Conservation (phyloP, 2,797 vertebrate genomes). For the Anguilla obscura region DNA sequence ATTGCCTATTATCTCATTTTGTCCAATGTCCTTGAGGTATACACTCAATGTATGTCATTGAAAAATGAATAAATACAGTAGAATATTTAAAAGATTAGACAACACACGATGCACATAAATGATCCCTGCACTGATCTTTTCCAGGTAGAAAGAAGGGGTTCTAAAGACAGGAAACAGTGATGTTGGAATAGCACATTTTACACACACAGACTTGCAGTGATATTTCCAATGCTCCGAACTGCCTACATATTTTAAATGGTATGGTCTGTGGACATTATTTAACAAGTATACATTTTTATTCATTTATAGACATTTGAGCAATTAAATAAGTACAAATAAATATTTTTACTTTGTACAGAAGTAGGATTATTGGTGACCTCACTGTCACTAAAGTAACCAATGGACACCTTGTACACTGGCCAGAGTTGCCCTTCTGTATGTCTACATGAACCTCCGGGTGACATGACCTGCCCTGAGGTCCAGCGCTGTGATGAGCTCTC, state of each 20-base stretch:
- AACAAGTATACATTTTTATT: not conserved
- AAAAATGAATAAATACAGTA: constrained; percentile 5
- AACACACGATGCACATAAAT: not conserved
- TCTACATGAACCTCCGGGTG: not conserved
- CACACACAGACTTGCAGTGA: not conserved
- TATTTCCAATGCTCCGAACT: not conserved
- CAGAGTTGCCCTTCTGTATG: not conserved
- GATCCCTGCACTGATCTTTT: not conserved
- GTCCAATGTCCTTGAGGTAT: constrained; percentile 2
- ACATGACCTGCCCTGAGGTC: constrained; percentile 3
- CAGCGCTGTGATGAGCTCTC: not conserved
- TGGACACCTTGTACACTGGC: not conserved
- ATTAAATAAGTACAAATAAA: not conserved
- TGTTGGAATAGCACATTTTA: not conserved
- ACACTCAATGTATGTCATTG: not conserved
- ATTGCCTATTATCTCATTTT: not conserved
- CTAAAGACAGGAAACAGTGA: not conserved
- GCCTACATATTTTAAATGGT: not conserved
- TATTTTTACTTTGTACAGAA: not conserved
- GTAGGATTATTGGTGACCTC: not conserved
- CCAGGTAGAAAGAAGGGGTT: not conserved
- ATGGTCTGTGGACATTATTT: not conserved
- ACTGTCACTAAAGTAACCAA: not conserved
- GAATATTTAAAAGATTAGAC: not conserved
- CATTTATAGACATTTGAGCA: not conserved